These are phyloP conservation scores for Vespertilio murinus DNA, from an alignment of 2,797 vertebrate genomes.

Conservation along the genomic window DNA sequence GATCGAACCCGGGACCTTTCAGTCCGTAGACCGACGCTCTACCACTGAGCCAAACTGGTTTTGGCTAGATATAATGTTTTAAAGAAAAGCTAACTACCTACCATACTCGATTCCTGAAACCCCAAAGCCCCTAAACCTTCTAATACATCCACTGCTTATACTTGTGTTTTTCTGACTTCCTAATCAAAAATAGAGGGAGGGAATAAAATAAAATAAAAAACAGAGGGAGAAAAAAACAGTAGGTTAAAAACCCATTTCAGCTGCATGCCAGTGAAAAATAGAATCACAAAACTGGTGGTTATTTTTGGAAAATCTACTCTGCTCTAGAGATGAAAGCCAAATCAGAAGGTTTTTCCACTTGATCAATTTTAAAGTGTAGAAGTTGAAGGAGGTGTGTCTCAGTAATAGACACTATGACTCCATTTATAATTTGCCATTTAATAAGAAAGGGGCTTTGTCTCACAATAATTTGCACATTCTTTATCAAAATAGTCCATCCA, in stretches of 20 bases:
- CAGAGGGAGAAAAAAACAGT: constrained; percentile 4
- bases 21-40: too few species aligned
- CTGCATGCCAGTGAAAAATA: constrained; percentile 55
- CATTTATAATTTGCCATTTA: constrained; percentile 57
- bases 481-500: background rate
- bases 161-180: constrained; percentile 58
- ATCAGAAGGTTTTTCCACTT: constrained; percentile 51
- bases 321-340: constrained; percentile 59
- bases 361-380: constrained; percentile 51
- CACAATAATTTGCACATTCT: background rate
- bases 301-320: constrained; percentile 67
- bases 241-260: constrained; percentile 64
- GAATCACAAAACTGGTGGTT: background rate
- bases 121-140: background rate
- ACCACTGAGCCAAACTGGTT: too few species aligned
- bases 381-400: background rate
- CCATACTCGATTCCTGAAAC: background rate
- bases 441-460: constrained; percentile 1
- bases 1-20: too few species aligned
- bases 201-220: too few species aligned
- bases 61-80: background rate
- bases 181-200: constrained; percentile 50
- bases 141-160: constrained; percentile 30
- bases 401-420: constrained; percentile 8
- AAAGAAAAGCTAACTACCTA: background rate